Percentiles rank a stretch among this genome's conserved stretches.
Evolutionary conservation across 2,888 invertebrate species (phyloP).

Genomic region (Heteropelma amictum): DNA sequence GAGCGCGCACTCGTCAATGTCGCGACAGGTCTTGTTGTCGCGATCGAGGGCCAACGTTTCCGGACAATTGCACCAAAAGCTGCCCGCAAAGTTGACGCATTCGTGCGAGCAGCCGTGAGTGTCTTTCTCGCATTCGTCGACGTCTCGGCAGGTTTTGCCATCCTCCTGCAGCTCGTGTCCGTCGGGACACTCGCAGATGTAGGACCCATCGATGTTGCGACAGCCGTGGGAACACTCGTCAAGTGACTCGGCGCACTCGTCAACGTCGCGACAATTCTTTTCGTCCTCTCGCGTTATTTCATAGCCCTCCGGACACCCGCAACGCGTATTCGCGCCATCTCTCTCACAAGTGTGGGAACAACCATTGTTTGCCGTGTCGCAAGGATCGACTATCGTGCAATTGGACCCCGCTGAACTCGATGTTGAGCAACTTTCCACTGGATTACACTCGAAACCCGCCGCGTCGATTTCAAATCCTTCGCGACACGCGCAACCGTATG

Average conservation of each 20-base stretch:
- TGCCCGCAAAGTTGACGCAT: conserved; percentile 80
- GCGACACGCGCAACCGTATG: conserved; percentile 81
- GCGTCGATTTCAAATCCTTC: conserved; percentile 78
- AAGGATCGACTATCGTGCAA: conserved; percentile 70
- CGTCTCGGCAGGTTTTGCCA: conserved; percentile 72
- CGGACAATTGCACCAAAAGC: conserved; percentile 79
- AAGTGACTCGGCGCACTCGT: conserved; percentile 74
- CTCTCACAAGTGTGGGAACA: conserved; percentile 75
- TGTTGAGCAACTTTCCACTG: conserved; percentile 58
- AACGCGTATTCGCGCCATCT: conserved; percentile 75
- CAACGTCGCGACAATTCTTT: conserved; percentile 73
- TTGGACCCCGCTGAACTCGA: conserved; percentile 49
- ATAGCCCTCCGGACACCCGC: conserved; percentile 79
- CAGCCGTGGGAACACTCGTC: conserved; percentile 81
- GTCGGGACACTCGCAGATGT: conserved; percentile 81
- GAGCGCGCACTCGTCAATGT: conserved; percentile 78
- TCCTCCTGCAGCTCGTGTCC: conserved; percentile 74
- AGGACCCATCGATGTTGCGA: conserved; percentile 79
- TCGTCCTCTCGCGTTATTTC: conserved; percentile 77
- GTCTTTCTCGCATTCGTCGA: conserved; percentile 73
- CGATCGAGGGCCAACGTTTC: conserved; percentile 75
- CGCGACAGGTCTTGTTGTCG: conserved; percentile 74
- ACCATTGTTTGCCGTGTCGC: conserved; percentile 65
- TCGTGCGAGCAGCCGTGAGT: conserved; percentile 71
- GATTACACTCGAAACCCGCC: conserved; percentile 70